A percentile compares a stretch with the other conserved stretches of the same genome.
These are phyloP conservation scores for Diploptera punctata DNA, from an alignment of 2,888 invertebrate species.

Conservation along the genomic window DNA sequence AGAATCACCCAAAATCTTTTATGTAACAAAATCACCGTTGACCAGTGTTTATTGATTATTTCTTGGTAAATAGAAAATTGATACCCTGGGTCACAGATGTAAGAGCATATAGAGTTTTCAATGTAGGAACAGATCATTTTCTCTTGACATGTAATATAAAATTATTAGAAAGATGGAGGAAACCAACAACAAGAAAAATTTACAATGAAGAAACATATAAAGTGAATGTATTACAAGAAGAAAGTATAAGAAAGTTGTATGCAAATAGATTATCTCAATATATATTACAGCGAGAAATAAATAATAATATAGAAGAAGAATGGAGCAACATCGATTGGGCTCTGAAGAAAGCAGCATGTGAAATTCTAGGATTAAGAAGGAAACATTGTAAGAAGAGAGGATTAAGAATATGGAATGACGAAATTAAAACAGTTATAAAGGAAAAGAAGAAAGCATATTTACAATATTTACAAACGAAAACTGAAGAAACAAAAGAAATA, in stretches of 20 bases:
- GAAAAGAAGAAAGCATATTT: neutral
- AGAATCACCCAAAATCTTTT: too few relatives aligned
- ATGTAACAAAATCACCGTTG: too few relatives aligned
- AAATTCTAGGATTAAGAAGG: neutral
- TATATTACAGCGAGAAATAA: too few relatives aligned
- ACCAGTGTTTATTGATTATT: neutral
- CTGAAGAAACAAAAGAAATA: neutral
- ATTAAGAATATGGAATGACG: neutral
- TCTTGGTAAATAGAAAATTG: slow-evolving; percentile 8
- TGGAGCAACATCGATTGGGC: neutral
- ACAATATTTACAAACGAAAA: neutral
- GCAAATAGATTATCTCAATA: neutral
- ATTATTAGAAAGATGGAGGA: neutral
- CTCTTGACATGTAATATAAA: neutral
- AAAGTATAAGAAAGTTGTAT: too few relatives aligned
- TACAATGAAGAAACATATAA: neutral
- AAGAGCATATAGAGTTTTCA: neutral
- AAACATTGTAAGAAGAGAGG: neutral
- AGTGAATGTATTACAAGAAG: neutral
- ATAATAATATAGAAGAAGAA: neutral
- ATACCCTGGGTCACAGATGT: neutral
- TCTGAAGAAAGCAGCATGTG: neutral
- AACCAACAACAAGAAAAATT: neutral
- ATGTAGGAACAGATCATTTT: neutral
- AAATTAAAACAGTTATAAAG: neutral